phyloP scores from a whole-genome alignment of 2,113 vertebrate genomes.

The Xenopus tropicalis region DNA sequence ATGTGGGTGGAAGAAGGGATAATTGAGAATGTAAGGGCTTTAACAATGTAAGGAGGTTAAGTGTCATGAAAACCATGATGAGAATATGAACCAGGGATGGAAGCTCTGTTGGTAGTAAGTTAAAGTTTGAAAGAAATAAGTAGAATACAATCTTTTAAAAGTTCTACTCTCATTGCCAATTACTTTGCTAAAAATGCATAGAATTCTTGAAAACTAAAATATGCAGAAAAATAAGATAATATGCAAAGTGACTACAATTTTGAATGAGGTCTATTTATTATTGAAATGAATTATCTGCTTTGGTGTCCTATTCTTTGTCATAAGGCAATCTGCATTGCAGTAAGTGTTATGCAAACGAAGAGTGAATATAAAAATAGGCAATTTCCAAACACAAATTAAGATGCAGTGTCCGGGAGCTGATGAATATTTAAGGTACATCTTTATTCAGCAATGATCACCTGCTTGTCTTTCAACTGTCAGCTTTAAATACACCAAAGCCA shows the following conservation, averaged over 20 bases:
- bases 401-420: conserved; percentile 52
- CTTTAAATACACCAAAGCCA: conserved; percentile 37
- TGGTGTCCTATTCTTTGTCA: conserved; percentile 39
- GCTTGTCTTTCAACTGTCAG: conserved; percentile 43
- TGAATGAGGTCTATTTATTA: background rate
- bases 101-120: no score
- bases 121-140: background rate
- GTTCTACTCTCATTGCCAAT: background rate
- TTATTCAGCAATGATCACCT: conserved; percentile 49
- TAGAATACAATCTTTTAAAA: background rate
- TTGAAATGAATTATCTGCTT: background rate
- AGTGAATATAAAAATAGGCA: conserved; percentile 57
- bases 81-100: no score
- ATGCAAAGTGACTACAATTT: background rate
- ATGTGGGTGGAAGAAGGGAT: no score
- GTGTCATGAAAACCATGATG: no score
- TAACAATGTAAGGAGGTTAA: no score
- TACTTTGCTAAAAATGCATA: background rate
- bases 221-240: background rate
- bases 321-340: conserved; percentile 47
- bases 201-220: background rate
- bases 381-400: conserved; percentile 63
- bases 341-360: conserved; percentile 58
- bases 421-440: conserved; percentile 56
- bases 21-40: no score